Percentiles rank a stretch among this genome's conserved stretches.
Evolutionary conservation across 2,888 invertebrate genomes (phyloP).

Genomic region (Macaria notata): DNA sequence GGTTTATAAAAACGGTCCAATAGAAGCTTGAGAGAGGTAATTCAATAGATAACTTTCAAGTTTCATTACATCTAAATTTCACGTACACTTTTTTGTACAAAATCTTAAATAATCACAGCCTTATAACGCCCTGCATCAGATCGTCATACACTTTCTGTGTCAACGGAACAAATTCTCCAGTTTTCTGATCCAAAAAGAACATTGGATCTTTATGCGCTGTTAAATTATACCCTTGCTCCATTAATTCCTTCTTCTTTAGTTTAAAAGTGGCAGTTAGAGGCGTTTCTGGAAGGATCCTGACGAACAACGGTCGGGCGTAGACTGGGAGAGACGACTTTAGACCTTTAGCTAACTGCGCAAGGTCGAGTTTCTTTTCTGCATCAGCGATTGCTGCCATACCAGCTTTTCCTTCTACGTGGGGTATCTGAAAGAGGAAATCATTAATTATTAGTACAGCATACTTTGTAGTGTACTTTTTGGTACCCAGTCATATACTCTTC

Average conservation of each 20-base stretch:
- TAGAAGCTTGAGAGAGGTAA: too few species aligned
- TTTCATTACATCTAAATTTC: too few species aligned
- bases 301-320: conserved; percentile 94
- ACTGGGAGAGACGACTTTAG: conserved; percentile 84
- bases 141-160: conserved; percentile 74
- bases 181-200: conserved; percentile 83
- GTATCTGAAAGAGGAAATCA: conserved; percentile 80
- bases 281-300: conserved; percentile 88
- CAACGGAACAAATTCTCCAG: conserved; percentile 70
- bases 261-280: conserved; percentile 95
- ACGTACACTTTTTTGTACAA: too few species aligned
- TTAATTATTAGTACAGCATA: too few species aligned
- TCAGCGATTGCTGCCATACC: conserved; percentile 97
- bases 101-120: conserved; percentile 53
- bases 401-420: conserved; percentile 91
- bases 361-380: conserved; percentile 84
- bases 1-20: too few species aligned
- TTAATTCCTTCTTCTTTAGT: conserved; percentile 93
- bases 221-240: conserved; percentile 89
- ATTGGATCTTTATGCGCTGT: conserved; percentile 85
- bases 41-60: too few species aligned
- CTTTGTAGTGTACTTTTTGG: too few species aligned
- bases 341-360: conserved; percentile 68
- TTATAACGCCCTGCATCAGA: conserved; percentile 72
- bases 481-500: too few species aligned